Conservation (phyloP, 35 echinoderm and acorn worm species). For the Ptychodera flava region DNA sequence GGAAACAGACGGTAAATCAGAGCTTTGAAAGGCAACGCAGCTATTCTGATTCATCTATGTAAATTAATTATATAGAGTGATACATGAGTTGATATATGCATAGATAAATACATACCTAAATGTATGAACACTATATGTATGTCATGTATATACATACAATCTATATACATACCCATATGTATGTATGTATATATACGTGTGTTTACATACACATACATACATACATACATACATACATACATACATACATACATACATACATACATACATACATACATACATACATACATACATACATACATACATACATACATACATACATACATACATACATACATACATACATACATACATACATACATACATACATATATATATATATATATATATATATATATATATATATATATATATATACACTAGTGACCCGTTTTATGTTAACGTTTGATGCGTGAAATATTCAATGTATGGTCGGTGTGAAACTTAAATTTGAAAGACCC, state of each 20-base stretch:
- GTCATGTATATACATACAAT: not conserved
- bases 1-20: no score
- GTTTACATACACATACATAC: not conserved
- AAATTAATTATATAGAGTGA: no score
- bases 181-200: not conserved
- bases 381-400: not conserved
- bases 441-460: no score
- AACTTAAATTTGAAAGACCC: no score
- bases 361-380: not conserved
- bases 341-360: constrained; percentile 2
- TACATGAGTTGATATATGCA: not conserved
- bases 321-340: not conserved
- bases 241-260: constrained; percentile 2
- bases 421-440: no score
- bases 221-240: not conserved
- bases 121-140: not conserved
- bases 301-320: not conserved
- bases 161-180: not conserved
- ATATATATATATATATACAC: no score
- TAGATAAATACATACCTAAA: not conserved
- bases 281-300: constrained; percentile 2
- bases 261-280: not conserved
- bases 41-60: no score
- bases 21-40: no score
- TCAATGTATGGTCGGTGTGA: no score